phyloP scores from a whole-genome alignment of 2,797 vertebrate species.

The Ficedula albicollis region DNA sequence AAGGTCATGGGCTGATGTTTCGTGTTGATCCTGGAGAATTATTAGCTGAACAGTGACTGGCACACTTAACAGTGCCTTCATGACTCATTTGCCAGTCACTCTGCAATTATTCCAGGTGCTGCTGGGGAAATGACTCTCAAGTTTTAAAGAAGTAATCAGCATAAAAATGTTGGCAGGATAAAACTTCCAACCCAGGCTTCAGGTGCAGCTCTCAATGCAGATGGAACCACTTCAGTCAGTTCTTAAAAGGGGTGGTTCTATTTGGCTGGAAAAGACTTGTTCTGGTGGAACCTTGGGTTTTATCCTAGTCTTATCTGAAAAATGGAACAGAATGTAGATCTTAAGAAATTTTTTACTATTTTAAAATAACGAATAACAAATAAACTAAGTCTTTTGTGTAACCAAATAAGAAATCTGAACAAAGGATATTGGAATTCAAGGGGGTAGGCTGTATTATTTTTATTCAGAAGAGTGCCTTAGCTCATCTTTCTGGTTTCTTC shows the following conservation, averaged over 20 bases:
- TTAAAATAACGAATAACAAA: background rate
- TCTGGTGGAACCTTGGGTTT: constrained; percentile 22
- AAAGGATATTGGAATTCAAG: background rate
- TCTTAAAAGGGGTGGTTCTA: constrained; percentile 37
- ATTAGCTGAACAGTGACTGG: constrained; percentile 75
- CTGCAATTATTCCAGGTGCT: constrained; percentile 86
- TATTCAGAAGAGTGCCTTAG: background rate
- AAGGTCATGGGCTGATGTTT: constrained; percentile 68
- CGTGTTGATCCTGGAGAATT: constrained; percentile 69
- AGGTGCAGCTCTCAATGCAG: constrained; percentile 71
- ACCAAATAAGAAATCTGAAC: background rate
- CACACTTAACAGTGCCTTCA: constrained; percentile 76
- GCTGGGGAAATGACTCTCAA: constrained; percentile 75
- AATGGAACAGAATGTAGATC: background rate
- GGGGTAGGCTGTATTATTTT: background rate
- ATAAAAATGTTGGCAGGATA: constrained; percentile 73
- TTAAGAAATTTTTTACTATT: background rate
- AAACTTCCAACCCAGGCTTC: constrained; percentile 62
- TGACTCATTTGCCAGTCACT: constrained; percentile 77
- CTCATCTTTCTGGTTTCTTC: background rate
- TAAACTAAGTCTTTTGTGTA: background rate
- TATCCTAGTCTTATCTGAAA: background rate
- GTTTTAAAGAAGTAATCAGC: constrained; percentile 77
- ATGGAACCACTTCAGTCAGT: constrained; percentile 54
- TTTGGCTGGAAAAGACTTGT: constrained; percentile 9